A percentile compares a stretch with the other conserved stretches of the same genome.
phyloP scores from a whole-genome alignment of 1,140 invertebrate genomes.

The Latrodectus geometricus region DNA sequence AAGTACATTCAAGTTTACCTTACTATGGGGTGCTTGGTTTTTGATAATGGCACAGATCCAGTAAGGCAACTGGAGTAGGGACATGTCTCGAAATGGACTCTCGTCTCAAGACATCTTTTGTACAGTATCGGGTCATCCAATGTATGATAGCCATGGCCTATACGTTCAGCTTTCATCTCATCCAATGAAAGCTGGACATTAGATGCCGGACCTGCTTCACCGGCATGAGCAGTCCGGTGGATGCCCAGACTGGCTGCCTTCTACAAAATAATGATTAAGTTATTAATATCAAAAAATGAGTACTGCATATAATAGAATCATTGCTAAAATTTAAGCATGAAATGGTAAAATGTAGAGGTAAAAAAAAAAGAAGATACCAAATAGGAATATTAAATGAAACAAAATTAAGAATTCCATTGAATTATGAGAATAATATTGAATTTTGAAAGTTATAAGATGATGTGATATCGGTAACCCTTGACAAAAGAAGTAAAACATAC shows the following conservation, averaged over 20 bases:
- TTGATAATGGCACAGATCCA: slow-evolving; percentile 69
- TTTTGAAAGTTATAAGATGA: too few relatives aligned
- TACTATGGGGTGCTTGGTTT: slow-evolving; percentile 68
- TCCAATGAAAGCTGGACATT: slow-evolving; percentile 72
- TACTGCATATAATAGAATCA: too few relatives aligned
- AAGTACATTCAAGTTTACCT: slow-evolving; percentile 61
- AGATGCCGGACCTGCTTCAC: slow-evolving; percentile 71
- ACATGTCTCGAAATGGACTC: slow-evolving; percentile 74
- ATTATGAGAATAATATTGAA: too few relatives aligned
- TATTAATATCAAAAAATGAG: not conserved
- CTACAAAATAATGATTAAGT: slow-evolving; percentile 58
- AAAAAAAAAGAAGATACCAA: too few relatives aligned
- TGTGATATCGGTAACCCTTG: too few relatives aligned
- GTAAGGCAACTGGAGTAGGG: slow-evolving; percentile 75
- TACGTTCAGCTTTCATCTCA: slow-evolving; percentile 72
- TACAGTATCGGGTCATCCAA: slow-evolving; percentile 72
- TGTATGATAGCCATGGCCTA: slow-evolving; percentile 76
- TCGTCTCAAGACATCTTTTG: slow-evolving; percentile 66
- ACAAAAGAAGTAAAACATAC: too few relatives aligned
- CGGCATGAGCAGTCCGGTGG: slow-evolving; percentile 75
- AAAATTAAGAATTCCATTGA: too few relatives aligned
- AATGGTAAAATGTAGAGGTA: too few relatives aligned
- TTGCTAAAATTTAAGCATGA: too few relatives aligned
- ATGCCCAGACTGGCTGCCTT: slow-evolving; percentile 71
- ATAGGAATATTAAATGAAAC: too few relatives aligned